phyloP scores from a whole-genome alignment of 92 coral and sea anemone species.

The Umimayanthus chanpuru region DNA sequence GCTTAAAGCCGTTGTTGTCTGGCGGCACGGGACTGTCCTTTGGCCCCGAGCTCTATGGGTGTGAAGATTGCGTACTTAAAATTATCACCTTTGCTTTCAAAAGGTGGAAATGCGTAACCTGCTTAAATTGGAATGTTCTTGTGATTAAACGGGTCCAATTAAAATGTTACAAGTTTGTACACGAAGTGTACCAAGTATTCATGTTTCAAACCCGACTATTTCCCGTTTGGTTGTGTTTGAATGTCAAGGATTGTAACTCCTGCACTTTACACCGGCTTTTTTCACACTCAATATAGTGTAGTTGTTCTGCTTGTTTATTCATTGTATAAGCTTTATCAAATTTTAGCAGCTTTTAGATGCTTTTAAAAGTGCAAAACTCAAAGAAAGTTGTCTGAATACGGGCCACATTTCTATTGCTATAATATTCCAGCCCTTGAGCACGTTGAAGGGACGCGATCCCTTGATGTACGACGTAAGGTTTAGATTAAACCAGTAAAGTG shows the following conservation, averaged over 20 bases:
- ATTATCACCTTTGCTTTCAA: constrained; percentile 5
- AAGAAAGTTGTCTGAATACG: background rate
- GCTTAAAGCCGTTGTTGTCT: background rate
- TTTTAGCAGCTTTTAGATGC: background rate
- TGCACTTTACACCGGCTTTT: background rate
- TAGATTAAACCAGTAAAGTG: background rate
- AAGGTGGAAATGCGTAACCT: constrained; percentile 16
- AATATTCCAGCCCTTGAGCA: background rate
- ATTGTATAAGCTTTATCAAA: background rate
- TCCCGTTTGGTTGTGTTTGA: background rate
- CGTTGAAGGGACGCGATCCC: background rate
- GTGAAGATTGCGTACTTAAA: background rate
- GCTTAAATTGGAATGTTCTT: background rate
- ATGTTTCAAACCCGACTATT: background rate
- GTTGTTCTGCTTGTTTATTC: background rate
- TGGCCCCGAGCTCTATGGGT: constrained; percentile 26
- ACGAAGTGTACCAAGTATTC: background rate
- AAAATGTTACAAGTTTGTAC: background rate
- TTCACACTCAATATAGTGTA: background rate
- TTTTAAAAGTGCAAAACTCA: too few species aligned
- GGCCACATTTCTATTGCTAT: background rate
- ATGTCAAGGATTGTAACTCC: background rate
- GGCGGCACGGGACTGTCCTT: constrained; percentile 7
- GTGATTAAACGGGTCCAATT: background rate
- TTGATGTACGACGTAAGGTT: background rate